A percentile compares a stretch with the other conserved stretches of the same genome.
Evolutionary conservation across 2,888 invertebrate genomes (phyloP).

Genomic region (Ptychoptera albimana): DNA sequence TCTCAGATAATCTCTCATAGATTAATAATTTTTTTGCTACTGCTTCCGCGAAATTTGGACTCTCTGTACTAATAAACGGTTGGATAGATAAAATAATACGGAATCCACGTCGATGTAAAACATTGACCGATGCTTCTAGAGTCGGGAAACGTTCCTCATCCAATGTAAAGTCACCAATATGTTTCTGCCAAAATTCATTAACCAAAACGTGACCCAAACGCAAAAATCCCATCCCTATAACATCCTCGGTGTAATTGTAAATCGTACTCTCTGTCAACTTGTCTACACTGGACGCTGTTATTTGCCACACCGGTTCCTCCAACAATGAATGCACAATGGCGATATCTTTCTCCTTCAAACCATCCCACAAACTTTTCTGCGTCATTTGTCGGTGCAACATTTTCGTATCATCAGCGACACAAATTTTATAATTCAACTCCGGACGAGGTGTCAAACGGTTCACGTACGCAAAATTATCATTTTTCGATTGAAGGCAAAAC

Average conservation of each 20-base stretch:
- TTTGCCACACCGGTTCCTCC: conserved; percentile 77
- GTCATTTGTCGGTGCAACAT: conserved; percentile 61
- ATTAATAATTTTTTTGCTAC: conserved; percentile 59
- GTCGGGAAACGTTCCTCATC: conserved; percentile 63
- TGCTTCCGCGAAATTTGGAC: conserved; percentile 64
- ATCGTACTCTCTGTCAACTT: conserved; percentile 53
- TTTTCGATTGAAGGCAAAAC: conserved; percentile 63
- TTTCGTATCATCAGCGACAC: conserved; percentile 64
- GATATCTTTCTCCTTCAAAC: conserved; percentile 59
- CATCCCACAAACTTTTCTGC: conserved; percentile 72
- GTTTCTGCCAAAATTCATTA: conserved; percentile 70
- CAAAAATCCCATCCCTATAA: conserved; percentile 60
- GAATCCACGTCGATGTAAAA: conserved; percentile 69
- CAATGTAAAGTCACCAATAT: conserved; percentile 74
- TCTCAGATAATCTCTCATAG: conserved; percentile 62
- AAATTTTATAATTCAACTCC: conserved; percentile 69
- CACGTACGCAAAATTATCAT: conserved; percentile 65
- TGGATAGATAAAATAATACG: conserved; percentile 78
- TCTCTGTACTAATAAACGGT: conserved; percentile 79
- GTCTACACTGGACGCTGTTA: conserved; percentile 49
- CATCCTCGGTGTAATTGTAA: conserved; percentile 68
- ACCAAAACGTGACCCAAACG: conserved; percentile 64
- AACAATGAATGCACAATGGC: conserved; percentile 57
- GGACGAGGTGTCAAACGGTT: conserved; percentile 51
- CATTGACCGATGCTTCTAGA: conserved; percentile 60